phyloP scores from a whole-genome alignment of 2,797 vertebrate genomes.

The Takifugu ocellatus region DNA sequence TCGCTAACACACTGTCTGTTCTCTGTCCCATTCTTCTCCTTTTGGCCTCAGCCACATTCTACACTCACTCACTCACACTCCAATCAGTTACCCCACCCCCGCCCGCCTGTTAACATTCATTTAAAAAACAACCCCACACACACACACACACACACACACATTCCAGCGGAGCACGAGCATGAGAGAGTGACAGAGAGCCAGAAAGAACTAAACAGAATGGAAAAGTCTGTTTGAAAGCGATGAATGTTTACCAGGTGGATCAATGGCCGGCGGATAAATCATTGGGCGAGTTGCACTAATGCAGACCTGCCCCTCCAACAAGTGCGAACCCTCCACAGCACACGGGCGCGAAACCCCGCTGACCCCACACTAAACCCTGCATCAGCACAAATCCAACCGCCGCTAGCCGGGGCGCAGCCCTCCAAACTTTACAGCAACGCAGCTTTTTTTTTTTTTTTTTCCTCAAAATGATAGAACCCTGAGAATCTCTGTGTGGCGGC shows the following conservation, averaged over 20 bases:
- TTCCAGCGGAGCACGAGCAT: constrained; percentile 54
- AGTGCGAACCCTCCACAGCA: constrained; percentile 3
- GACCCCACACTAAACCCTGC: constrained; percentile 28
- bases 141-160: constrained; percentile 39
- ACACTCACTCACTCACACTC: constrained; percentile 42
- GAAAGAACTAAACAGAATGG: constrained; percentile 41
- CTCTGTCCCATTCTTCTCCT: constrained; percentile 53
- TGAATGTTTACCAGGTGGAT: constrained; percentile 67
- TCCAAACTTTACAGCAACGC: not conserved
- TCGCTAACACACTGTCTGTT: constrained; percentile 59
- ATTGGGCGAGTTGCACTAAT: constrained; percentile 46
- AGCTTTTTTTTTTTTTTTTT: too few relatives aligned
- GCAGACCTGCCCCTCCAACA: constrained; percentile 15
- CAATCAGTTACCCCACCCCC: constrained; percentile 65
- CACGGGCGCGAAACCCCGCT: not conserved
- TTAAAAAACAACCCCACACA: constrained; percentile 50
- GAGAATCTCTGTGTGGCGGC: too few relatives aligned
- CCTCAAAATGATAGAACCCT: too few relatives aligned
- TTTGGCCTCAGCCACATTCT: constrained; percentile 49
- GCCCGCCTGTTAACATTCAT: constrained; percentile 64
- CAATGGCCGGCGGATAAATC: constrained; percentile 57
- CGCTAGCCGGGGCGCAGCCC: not conserved
- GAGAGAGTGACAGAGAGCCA: constrained; percentile 33
- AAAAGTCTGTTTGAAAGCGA: constrained; percentile 59
- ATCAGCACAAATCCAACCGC: constrained; percentile 39